Evolutionary conservation across 1,140 invertebrate species (phyloP).

Genomic region (Monomorium pharaonis): DNA sequence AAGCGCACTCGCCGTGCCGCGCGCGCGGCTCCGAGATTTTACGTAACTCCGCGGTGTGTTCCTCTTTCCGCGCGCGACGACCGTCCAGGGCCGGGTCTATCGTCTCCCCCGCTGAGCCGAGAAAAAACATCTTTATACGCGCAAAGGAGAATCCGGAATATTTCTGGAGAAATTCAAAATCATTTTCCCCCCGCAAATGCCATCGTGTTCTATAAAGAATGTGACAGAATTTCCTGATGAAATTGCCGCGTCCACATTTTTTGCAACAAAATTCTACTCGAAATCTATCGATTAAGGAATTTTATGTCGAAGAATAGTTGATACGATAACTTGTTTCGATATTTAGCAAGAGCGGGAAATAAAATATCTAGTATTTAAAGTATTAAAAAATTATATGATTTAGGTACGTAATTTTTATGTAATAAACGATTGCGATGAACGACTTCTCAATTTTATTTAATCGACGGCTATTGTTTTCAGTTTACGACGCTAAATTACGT

Average conservation of each 20-base stretch:
- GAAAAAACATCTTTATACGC: background rate
- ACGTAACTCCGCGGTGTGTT: conserved; percentile 74
- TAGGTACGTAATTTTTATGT: background rate
- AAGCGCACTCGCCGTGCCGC: conserved; percentile 63
- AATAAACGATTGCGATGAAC: background rate
- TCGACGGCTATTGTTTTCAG: background rate
- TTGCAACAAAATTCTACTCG: too few relatives aligned
- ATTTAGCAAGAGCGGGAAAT: background rate
- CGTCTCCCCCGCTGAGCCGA: background rate
- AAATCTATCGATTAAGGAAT: background rate
- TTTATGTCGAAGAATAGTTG: background rate
- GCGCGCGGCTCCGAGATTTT: conserved; percentile 60
- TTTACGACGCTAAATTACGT: background rate
- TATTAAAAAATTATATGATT: background rate
- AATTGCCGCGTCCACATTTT: background rate
- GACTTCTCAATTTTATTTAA: background rate
- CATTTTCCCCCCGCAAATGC: background rate
- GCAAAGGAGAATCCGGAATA: background rate
- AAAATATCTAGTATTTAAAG: too few relatives aligned
- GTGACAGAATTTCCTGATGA: background rate
- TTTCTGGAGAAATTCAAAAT: background rate
- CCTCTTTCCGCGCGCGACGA: conserved; percentile 66
- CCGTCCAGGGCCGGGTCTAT: conserved; percentile 53
- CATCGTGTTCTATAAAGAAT: background rate
- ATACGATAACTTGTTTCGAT: background rate